Percentiles rank a stretch among this genome's conserved stretches.
Conservation (phyloP, 2,797 vertebrate species). For the Hybognathus amarus region DNA sequence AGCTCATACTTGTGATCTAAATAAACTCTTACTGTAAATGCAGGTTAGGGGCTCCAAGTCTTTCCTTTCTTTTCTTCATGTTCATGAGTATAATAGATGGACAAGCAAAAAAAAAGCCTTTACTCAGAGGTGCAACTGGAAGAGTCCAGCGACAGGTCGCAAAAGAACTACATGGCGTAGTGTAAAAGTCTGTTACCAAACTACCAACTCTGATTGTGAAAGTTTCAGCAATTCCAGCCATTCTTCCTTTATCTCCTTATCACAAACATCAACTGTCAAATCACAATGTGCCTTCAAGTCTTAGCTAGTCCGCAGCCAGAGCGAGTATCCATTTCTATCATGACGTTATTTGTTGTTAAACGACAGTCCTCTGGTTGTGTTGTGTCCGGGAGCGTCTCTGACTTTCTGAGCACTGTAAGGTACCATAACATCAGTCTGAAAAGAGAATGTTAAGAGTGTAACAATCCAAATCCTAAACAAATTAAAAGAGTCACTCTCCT, state of each 20-base stretch:
- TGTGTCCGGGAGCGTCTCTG: background rate
- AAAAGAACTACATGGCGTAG: background rate
- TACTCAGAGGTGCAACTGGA: conserved; percentile 1
- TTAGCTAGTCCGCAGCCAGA: conserved; percentile 15
- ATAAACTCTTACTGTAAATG: conserved; percentile 83
- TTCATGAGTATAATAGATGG: conserved; percentile 52
- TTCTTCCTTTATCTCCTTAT: conserved; percentile 5
- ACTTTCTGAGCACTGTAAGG: background rate
- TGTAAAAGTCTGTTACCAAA: background rate
- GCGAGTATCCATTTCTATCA: conserved; percentile 21
- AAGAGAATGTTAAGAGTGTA: background rate
- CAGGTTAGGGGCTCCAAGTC: conserved; percentile 82
- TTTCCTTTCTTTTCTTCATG: conserved; percentile 82
- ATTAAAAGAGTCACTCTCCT: background rate
- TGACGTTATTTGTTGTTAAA: conserved; percentile 4
- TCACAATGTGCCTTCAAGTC: background rate
- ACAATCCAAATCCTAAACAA: background rate
- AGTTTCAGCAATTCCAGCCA: conserved; percentile 30
- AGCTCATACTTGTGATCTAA: conserved; percentile 47
- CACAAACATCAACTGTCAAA: conserved; percentile 15
- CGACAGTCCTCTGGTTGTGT: background rate
- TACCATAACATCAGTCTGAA: conserved; percentile 10
- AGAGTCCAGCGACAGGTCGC: background rate
- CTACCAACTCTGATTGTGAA: background rate
- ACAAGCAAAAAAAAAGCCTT: background rate